Base-by-base conservation (phyloP, 2,797 vertebrate species). In the Ptychobarbus kaznakovi region DNA sequence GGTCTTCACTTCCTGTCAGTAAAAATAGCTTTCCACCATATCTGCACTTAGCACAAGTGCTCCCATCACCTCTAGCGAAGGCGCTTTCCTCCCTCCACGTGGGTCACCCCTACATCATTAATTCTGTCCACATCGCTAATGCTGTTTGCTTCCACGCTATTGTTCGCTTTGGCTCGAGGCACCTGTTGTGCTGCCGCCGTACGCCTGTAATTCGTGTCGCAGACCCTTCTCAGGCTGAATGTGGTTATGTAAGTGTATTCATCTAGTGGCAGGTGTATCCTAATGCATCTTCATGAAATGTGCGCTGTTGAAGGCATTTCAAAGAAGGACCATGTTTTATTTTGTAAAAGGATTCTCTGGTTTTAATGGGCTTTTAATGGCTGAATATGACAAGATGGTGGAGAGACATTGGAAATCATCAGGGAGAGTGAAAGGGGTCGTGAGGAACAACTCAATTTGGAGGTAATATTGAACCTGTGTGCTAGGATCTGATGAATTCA, bases 11-110 rank as follows among this genome's bases (percentile, higher is more conserved):
- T 68, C 46, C 82, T 69, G 74, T 69, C 74, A 56, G 82, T 84
- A 77, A 84, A 84, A 56, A 84, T 78, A 78, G 74, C 63, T 78
- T 78, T 42, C 11, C 73, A 22, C 44, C 74, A 78, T 84, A 76
- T 77, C 63, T 84, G 82, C 82, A 84, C 82, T 84, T 84, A 84
- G 74, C 82, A 78, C 82, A 69, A 84, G 82, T 69, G 82, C 82
- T 69, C 63, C 63, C 32, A 69, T 78, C 74, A 78, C 61, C 74
- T 77, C 73, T 40, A 40, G 63, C 35, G 46, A 68, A 56, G 63
- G 46, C 61, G 16, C 35, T 42, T 65, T 56, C 73, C 35, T 56
- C 46, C 6, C n/a, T 44, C 6, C 44, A 42, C n/a, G 82, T 77
- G 74, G 82, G 82, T 78, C 32, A 32, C 44, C 76, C 82, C 73